Percentiles rank a stretch among this genome's conserved stretches.
phyloP scores from a whole-genome alignment of 2,888 invertebrate genomes.

The Palloptera scutellata region DNA sequence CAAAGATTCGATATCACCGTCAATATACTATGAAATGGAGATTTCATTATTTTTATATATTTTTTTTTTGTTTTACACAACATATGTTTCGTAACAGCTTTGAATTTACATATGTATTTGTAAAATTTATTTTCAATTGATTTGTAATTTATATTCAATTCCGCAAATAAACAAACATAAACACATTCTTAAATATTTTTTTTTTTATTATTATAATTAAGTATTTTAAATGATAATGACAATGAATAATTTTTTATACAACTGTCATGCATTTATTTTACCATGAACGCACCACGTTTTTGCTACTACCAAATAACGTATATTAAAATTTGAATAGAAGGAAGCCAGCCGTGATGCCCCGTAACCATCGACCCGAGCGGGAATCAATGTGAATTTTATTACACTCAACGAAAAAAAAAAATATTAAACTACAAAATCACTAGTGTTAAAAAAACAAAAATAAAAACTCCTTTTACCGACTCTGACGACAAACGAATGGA shows the following conservation, averaged over 20 bases:
- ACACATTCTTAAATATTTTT: background rate
- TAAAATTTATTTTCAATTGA: constrained; percentile 10
- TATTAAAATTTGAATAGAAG: no score
- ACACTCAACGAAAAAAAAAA: no score
- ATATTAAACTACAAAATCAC: no score
- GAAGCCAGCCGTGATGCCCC: no score
- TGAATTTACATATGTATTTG: background rate
- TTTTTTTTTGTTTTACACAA: constrained; percentile 16
- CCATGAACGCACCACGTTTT: no score
- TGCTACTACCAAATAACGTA: no score
- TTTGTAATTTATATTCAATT: background rate
- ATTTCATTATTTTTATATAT: background rate
- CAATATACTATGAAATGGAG: background rate
- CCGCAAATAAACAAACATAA: no score
- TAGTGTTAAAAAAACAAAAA: no score
- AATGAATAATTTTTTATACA: background rate
- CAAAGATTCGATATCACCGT: constrained; percentile 34
- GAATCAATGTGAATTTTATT: no score
- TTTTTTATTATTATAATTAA: constrained; percentile 1
- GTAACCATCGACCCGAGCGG: no score
- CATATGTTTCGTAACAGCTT: constrained; percentile 35
- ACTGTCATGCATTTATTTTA: background rate
- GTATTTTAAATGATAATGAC: background rate
- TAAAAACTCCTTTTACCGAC: no score
- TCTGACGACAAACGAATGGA: no score